Evolutionary conservation across 2,888 invertebrate species (phyloP), one percentile per base, ranked within the genome.

Genomic region (Tachina fera): DNA sequence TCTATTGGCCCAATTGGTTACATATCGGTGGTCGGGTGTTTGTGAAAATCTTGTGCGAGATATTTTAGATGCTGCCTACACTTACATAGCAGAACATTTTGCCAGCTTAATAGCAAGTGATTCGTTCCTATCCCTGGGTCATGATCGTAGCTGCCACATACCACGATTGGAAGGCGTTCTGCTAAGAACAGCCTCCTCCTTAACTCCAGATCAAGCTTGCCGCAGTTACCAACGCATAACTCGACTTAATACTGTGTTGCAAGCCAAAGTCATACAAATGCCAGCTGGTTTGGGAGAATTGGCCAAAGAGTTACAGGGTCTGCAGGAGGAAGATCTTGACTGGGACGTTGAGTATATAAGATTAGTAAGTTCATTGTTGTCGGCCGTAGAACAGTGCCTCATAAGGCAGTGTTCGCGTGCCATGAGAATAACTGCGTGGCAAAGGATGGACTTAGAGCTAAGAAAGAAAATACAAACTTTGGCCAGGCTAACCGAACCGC

Each of bases 171-270:
- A 97, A 90, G 96, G 97, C 82, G 96, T 97, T 88, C 94, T 98
- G 86, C 93, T 96, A 22, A 94, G 95, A 13, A 96, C 97, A 0
- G 96, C 97, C 1, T 96, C 96, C 85, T 95, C 96, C 83, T 94
- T 98, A 51, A 95, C 96, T 0, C 95, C 97, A 0, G 97, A 97
- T 86, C 96, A 96, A 90, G 96, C 97, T 0, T 97, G 98, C 91
- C 95, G 95, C 79, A 96, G 97, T 84, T 97, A 97, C 87, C 93
- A 93, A 86, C 90, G 93, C 14, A 88, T 93, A 91, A 88, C 92
- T 89, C 90, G 93, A 0, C 87, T 93, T 13, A 92, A 93, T 76
- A 91, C 93, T 0, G 92, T 93, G 11, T 86, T 93, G 14, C 92
- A 92, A 71, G 91, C 93, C 11, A 93, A 93, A 87, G 89, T 93